Evolutionary conservation across 2,888 invertebrate species (phyloP).

Genomic region (Ectropis crepuscularia): DNA sequence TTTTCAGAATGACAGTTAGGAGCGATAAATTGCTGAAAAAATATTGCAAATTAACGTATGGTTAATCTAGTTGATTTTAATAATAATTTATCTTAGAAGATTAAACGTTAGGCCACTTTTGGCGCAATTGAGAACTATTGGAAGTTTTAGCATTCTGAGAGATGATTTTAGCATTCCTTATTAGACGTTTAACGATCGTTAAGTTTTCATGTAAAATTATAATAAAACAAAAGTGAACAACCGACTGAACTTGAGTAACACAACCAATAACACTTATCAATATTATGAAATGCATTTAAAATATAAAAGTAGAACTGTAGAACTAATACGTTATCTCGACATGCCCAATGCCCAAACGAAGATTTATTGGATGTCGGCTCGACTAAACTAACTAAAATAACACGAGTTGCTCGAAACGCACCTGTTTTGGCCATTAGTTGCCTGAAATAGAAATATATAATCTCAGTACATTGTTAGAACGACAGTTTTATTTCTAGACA

Average conservation of each 20-base stretch:
- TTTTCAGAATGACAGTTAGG: too few species aligned
- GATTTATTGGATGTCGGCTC: constrained; percentile 58
- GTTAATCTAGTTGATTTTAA: too few species aligned
- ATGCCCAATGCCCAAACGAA: constrained; percentile 69
- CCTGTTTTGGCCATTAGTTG: constrained; percentile 68
- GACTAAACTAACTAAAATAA: constrained; percentile 19
- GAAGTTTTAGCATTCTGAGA: too few species aligned
- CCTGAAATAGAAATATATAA: constrained; percentile 64
- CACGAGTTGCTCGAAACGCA: constrained; percentile 54
- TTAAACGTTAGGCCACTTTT: too few species aligned
- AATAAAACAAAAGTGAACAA: too few species aligned
- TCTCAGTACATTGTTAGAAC: constrained; percentile 46
- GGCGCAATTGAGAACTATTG: too few species aligned
- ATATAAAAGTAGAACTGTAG: constrained; percentile 52
- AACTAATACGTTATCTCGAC: constrained; percentile 67
- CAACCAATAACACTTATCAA: constrained; percentile 34
- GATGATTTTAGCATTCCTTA: too few species aligned
- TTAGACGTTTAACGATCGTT: too few species aligned
- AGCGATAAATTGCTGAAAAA: too few species aligned
- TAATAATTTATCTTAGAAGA: too few species aligned
- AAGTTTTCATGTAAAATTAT: too few species aligned
- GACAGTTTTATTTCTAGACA: constrained; percentile 68
- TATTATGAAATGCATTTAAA: constrained; percentile 37
- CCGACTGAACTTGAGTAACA: not conserved
- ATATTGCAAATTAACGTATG: too few species aligned